Conservation (phyloP, 2,113 vertebrate genomes). For the Eurystomus gularis region DNA sequence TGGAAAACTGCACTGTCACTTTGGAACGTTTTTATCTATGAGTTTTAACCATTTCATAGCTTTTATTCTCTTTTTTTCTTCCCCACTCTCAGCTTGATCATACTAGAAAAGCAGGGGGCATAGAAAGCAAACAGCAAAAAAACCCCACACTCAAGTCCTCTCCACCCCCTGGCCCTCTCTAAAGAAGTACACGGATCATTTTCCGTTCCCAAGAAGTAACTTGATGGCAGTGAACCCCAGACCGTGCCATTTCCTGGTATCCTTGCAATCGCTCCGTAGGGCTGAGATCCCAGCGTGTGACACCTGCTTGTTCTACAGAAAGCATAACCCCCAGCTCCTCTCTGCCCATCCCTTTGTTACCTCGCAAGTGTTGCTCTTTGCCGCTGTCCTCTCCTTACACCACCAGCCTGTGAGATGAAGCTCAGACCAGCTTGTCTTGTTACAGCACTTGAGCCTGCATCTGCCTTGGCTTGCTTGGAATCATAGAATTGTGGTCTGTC, state of each 20-base stretch:
- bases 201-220: neutral
- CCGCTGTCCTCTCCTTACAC: neutral
- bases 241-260: neutral
- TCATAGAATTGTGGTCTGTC: too few relatives aligned
- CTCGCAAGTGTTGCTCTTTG: neutral
- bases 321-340: rapidly evolving
- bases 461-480: neutral
- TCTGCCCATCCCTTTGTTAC: neutral
- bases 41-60: neutral
- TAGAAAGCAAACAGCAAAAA: neutral
- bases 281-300: neutral
- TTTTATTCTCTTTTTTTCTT: neutral
- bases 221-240: neutral
- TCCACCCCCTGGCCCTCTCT: neutral
- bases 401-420: neutral
- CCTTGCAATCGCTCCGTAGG: neutral
- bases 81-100: neutral
- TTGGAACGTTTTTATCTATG: neutral
- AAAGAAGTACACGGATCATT: neutral
- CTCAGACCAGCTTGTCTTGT: neutral
- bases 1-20: neutral
- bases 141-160: neutral
- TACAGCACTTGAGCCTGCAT: neutral
- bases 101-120: neutral
- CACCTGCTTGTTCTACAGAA: neutral